Base-by-base conservation (phyloP, 2,888 invertebrate species). In the Melieria omissa region DNA sequence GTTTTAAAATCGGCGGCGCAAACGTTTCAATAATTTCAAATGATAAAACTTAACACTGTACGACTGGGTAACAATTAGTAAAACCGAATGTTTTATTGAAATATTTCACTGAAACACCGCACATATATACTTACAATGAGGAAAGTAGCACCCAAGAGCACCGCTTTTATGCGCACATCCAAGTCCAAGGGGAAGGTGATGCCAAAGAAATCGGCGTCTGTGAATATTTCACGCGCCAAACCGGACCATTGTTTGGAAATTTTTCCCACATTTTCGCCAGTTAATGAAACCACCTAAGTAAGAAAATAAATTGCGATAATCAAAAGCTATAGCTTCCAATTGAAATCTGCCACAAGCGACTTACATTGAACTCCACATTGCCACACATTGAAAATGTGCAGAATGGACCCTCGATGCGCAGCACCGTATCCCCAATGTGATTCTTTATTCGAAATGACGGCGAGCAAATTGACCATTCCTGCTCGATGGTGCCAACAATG, bases 201-300 rank as follows among this genome's bases (percentile, higher is more conserved):
- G 44, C 95, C 96, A 86, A 97, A 97, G 86, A 92, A 92, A 86
- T 97, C 96, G 0, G 95, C 89, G 87, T 95, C 95, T 0, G 96
- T 95, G 84, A 96, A 95, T 73, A 91, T 87, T 88, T 96, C 96
- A 71, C 94, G 90, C 1, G 91, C 89, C 61, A 96, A 81, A 0
- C 96, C 96, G 0, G 94, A 91, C 96, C 96, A 97, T 83, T 95
- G 93, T 85, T 97, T 97, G 0, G 93, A 93, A 78, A 98, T 96
- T 84, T 91, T 92, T 1, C 97, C 97, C 71, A 97, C 92, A 86
- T 93, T 90, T 71, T 90, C 89, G 4, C 93, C 94, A 83, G 96
- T 95, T 62, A 90, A 88, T 0, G 95, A 92, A 82, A 93, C 89
- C 41, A 95, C 89, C 95, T 95, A 78, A 80, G 45, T 14, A 1